phyloP scores from a whole-genome alignment of 2,113 vertebrate genomes.

The Oncorhynchus masou region DNA sequence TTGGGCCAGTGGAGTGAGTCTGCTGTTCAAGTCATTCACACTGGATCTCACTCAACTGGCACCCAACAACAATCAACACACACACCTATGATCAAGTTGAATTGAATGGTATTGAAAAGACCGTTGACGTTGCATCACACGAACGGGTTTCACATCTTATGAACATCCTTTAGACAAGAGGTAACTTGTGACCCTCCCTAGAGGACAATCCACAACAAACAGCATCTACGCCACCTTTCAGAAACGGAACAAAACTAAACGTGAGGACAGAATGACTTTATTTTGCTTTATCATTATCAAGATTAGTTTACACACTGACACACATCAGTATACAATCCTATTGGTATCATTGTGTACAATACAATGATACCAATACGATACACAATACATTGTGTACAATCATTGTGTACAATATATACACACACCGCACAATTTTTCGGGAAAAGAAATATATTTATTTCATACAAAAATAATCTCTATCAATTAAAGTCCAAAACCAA shows the following conservation, averaged over 20 bases:
- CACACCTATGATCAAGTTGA: not conserved
- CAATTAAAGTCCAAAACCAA: not conserved
- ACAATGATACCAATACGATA: no score
- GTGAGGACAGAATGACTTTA: not conserved
- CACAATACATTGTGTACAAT: no score
- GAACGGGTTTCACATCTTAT: conserved; percentile 8
- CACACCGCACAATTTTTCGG: not conserved
- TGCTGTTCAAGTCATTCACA: not conserved
- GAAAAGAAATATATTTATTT: not conserved
- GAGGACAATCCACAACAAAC: not conserved
- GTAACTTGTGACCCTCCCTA: not conserved
- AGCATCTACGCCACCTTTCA: not conserved
- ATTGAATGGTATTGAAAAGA: not conserved
- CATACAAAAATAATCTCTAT: conserved; percentile 2
- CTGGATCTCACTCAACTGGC: conserved; percentile 35
- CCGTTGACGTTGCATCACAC: conserved; percentile 19
- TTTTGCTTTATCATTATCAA: not conserved
- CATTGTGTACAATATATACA: not conserved
- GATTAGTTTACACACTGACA: not conserved
- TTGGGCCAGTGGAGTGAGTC: conserved; percentile 57
- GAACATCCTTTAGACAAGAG: not conserved
- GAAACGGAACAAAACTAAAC: not conserved
- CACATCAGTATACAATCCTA: not conserved
- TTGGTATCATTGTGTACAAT: not conserved
- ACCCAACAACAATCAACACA: conserved; percentile 41